Base-by-base conservation (phyloP, 1,140 invertebrate genomes). In the Dolichoris vasculosae region DNA sequence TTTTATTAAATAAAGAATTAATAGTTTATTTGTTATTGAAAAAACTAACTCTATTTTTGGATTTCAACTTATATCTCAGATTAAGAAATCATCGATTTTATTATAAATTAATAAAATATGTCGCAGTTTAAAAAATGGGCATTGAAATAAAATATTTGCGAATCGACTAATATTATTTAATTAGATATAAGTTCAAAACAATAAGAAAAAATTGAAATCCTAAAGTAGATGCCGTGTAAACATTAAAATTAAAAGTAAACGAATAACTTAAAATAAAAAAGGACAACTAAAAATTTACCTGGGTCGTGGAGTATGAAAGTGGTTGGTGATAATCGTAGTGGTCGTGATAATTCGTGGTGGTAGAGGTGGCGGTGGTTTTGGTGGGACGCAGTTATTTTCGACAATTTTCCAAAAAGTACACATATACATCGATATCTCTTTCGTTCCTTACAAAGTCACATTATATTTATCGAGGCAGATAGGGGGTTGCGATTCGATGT, bases 251-350 rank as follows among this genome's bases (percentile, higher is more conserved):
- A 84, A 73, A 69, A 79, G 75, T 82, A 77, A 83, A 76, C 30
- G 63, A 48, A 87, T 51, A 76, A 38, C 11, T 32, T 84, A 73
- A 86, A 84, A 87, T n/a, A 71, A 59, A 38, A 87, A 86, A 87
- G 63, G 76, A 80, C 75, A 89, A 84, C 81, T 77, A 17, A 83
- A 93, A 92, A 92, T 90, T 93, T 93, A 93, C 92, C 92, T 93
- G 89, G 82, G 88, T 91, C 89, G 89, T 88, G 89, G 89, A 91
- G 90, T 91, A 89, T 89, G 92, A 92, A 90, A 92, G 89, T 90
- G 90, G 46, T 81, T 51, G 79, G 64, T 85, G 77, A 46, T 71
- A 77, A 35, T 84, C 46, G 75, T 78, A 46, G 73, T 71, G 76
- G 87, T 87, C 84, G 87, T 91, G 84, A 89, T 91, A 87, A 87